Base-by-base conservation (phyloP, 1,140 invertebrate species). In the Spodoptera litura region DNA sequence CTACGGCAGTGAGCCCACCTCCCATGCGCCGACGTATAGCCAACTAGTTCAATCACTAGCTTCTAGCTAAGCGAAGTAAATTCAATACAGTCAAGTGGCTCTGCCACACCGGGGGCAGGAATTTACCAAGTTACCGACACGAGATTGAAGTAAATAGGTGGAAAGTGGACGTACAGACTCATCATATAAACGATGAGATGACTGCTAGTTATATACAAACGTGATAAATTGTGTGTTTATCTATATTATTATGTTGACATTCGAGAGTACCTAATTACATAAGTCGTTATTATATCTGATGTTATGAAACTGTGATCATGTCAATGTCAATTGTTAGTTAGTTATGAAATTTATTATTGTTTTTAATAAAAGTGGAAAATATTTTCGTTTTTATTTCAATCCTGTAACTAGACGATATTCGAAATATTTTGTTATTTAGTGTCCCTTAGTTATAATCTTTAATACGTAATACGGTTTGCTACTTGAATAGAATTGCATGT, bases 1-100 rank as follows among this genome's bases (percentile, higher is more conserved):
- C 80, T 0, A 55, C 79, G 6, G 44, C 76, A 12, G 81, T 81
- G 0, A 88, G 87, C 15, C 87, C 87, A 3, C 87, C 87, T 27
- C 85, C 85, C 4, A 52, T 84, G 10, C 81, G 83, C n/a, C 58
- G 83, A 35, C 78, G 77, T 1, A 81, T 82, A 15, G 78, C 79
- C 5, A 78, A 83, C 49, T 58, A 85, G 56, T 83, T 82, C 64
- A 15, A 51, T 27, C 27, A 20, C 11, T 52, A 56, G 55, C 53
- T 58, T 58, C 11, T 58, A 58, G 53, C 52, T 59, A 58, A 59
- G 53, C 55, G 31, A 73, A 59, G 61, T 64, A 64, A 64, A 64
- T 64, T 64, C 61, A 44, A n/a, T n/a, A 8, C 35, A 15, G 35
- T 10, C 44, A 13, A 27, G 12, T 52, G 49, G 49, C 15, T 12